Percentiles rank a stretch among this genome's conserved stretches.
phyloP scores from a whole-genome alignment of 2,888 invertebrate genomes.

The Melinopterus prodromus region DNA sequence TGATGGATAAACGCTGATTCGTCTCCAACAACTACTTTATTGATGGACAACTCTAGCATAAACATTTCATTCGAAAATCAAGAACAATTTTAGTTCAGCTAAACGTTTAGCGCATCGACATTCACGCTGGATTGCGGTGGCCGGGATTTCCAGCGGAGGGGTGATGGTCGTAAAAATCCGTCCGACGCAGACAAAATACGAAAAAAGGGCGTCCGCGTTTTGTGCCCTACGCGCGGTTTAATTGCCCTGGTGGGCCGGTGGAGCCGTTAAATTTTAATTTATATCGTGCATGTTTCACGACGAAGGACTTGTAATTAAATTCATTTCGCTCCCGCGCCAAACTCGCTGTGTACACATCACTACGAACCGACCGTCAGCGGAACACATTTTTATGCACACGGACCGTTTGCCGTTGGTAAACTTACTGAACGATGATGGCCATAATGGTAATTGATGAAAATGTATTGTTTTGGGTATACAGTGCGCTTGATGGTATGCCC shows the following conservation, averaged over 20 bases:
- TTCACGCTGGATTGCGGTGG: neutral
- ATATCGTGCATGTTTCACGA: constrained; percentile 4
- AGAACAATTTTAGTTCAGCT: too few species aligned
- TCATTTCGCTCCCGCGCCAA: neutral
- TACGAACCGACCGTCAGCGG: neutral
- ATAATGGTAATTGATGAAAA: neutral
- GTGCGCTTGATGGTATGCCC: neutral
- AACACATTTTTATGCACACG: neutral
- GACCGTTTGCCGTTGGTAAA: neutral
- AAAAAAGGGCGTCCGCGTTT: neutral
- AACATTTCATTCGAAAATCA: too few species aligned
- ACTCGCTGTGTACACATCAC: neutral
- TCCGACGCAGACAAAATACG: neutral
- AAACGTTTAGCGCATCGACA: neutral
- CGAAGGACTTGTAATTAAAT: neutral
- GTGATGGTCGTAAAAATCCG: neutral
- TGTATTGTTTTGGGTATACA: neutral
- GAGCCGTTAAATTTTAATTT: constrained; percentile 4
- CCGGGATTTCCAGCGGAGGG: neutral
- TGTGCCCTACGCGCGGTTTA: neutral
- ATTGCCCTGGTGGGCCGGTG: neutral
- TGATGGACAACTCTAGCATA: too few species aligned
- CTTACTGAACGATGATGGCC: neutral
- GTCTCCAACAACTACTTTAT: too few species aligned
- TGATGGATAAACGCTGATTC: too few species aligned